phyloP scores from a whole-genome alignment of 2,888 invertebrate species.

The Pteria penguin region DNA sequence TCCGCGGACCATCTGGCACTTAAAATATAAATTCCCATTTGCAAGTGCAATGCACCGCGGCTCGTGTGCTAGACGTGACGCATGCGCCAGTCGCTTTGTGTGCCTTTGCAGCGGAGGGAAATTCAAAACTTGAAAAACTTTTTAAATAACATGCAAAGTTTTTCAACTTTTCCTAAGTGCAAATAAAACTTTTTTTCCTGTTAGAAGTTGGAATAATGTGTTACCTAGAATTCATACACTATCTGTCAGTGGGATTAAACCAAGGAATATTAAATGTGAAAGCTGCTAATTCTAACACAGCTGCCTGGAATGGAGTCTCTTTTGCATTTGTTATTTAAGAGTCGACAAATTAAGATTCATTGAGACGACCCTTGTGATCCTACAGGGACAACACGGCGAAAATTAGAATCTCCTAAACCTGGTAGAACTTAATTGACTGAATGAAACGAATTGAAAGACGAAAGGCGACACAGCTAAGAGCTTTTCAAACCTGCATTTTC shows the following conservation, averaged over 20 bases:
- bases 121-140: background rate
- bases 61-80: background rate
- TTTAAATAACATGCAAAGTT: background rate
- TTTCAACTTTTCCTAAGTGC: background rate
- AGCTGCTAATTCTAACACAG: background rate
- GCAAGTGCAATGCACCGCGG: background rate
- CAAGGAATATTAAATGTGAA: background rate
- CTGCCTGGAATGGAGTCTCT: background rate
- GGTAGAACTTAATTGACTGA: background rate
- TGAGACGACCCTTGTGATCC: background rate
- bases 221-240: background rate
- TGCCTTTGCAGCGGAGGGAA: background rate
- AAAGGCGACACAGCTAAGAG: background rate
- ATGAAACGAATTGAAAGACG: background rate
- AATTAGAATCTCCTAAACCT: background rate
- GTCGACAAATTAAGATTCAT: background rate
- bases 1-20: too few species aligned
- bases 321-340: background rate
- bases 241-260: background rate
- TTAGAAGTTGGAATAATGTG: background rate
- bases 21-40: too few species aligned
- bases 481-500: background rate
- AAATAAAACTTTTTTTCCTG: background rate
- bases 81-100: background rate
- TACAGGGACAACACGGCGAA: background rate